A percentile compares a stretch with the other conserved stretches of the same genome.
Conservation (phyloP, 1,140 invertebrate genomes). For the Cyclina sinensis region DNA sequence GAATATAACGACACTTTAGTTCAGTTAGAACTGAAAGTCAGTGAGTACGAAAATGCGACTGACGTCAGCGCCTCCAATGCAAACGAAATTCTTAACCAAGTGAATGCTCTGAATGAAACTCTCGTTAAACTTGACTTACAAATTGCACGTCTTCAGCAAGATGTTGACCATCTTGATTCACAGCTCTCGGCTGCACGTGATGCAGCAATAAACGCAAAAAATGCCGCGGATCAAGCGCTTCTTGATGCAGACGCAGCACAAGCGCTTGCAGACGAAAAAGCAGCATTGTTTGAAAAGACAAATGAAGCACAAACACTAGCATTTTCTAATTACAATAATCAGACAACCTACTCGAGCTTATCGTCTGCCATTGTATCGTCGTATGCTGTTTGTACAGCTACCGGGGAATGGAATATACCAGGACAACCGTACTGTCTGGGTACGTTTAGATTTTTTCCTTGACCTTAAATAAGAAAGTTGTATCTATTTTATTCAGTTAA, state of each 20-base stretch:
- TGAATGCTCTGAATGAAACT: not conserved
- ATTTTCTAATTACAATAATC: not conserved
- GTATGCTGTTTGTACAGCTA: not conserved
- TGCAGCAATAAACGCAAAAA: not conserved
- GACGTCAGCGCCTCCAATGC: not conserved
- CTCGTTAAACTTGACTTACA: not conserved
- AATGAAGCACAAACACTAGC: not conserved
- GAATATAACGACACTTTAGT: not conserved
- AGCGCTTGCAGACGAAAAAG: not conserved
- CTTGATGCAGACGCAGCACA: not conserved
- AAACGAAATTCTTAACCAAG: not conserved
- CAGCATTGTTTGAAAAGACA: not conserved
- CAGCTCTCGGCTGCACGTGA: not conserved
- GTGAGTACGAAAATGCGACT: not conserved
- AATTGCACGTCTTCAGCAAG: not conserved
- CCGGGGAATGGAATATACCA: not conserved
- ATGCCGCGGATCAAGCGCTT: not conserved
- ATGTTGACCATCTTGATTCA: not conserved
- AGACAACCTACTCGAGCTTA: not conserved
- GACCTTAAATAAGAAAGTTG: too few relatives aligned
- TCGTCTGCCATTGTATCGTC: not conserved
- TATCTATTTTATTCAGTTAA: too few relatives aligned
- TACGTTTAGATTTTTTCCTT: not conserved
- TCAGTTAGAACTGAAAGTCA: not conserved
- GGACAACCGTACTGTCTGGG: constrained; percentile 26